Evolutionary conservation across 37 sponge, comb jelly and placozoan species (phyloP), one percentile per base, ranked within the genome.

Genomic region (Chondrilla cf. caribensis): DNA sequence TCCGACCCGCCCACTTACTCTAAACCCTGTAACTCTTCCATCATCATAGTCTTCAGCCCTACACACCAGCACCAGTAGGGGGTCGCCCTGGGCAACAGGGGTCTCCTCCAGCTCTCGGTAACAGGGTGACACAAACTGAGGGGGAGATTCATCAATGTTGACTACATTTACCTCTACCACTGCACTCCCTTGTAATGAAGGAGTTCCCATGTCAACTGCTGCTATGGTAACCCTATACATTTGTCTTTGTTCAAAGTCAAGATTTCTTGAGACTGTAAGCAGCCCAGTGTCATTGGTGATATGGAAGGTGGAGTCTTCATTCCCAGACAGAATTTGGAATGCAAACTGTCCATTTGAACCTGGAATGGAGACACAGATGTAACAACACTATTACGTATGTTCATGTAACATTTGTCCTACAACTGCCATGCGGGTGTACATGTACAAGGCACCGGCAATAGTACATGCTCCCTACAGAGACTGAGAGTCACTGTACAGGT

Each of bases 161-260:
- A 24, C 38, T 28, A 59, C 40, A 36, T 32, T 58, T 3, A 83
- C 76, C 4, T 54, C 17, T 2, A 83, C 22, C 17, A 31, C 33
- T 0, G 77, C 76, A 32, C 28, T 36, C 15, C 39, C 58, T 21
- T 75, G 25, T 40, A 83, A 22, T 0, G 87, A 21, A 1, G 90
- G 90, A 8, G 47, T 76, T 38, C 89, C 90, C 31, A 42, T 39
- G 58, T 90, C 91, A 1, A 18, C 54, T n/a, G 84, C 91, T 3
- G 58, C 62, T 14, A 90, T 79, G 33, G 81, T 80, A n/a, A 80
- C 26, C 19, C 36, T n/a, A 37, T 60, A 80, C 9, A 31, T 22
- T 2, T 32, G 36, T n/a, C 29, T 36, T 41, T 25, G 44, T 40
- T 73, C 76, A 73, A 73, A 73, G 43, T 73, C 76, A 39, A 40